These are phyloP conservation scores for Panorpa germanica DNA, from an alignment of 2,888 invertebrate genomes.

Conservation along the genomic window DNA sequence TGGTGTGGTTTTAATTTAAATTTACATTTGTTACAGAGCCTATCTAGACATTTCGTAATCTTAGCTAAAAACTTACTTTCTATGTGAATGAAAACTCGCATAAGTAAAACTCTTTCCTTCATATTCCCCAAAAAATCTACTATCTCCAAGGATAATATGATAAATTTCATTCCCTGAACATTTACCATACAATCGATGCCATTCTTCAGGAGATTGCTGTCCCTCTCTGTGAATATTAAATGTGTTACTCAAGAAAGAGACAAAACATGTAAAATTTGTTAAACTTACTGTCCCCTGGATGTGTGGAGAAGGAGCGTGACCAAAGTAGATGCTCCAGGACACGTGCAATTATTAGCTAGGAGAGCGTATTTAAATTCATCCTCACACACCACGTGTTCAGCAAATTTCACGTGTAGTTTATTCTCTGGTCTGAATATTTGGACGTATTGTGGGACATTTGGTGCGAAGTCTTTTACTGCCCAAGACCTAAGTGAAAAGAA, in stretches of 20 bases:
- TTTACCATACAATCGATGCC: slow-evolving; percentile 95
- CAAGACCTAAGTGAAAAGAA: slow-evolving; percentile 72
- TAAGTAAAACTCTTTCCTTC: slow-evolving; percentile 99
- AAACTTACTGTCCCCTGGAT: slow-evolving; percentile 89
- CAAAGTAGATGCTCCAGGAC: slow-evolving; percentile 91
- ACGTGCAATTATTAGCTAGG: slow-evolving; percentile 94
- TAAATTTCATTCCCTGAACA: slow-evolving; percentile 99
- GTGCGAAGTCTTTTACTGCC: slow-evolving; percentile 98
- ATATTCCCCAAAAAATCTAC: slow-evolving; percentile 95
- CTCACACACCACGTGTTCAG: slow-evolving; percentile 96
- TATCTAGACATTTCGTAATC: background rate
- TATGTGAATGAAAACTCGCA: slow-evolving; percentile 96
- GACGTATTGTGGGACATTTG: slow-evolving; percentile 90
- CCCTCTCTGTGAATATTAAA: slow-evolving; percentile 19
- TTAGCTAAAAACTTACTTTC: slow-evolving; percentile 50
- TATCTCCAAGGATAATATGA: slow-evolving; percentile 87
- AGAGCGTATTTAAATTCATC: slow-evolving; percentile 98
- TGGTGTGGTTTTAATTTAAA: background rate
- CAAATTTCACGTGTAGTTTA: slow-evolving; percentile 96
- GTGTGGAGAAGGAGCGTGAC: slow-evolving; percentile 92
- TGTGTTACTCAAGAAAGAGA: background rate
- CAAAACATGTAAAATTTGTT: background rate
- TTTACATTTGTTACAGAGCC: background rate
- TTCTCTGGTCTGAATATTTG: slow-evolving; percentile 98
- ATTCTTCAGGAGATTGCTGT: slow-evolving; percentile 61